Base-by-base conservation (phyloP, 2,797 vertebrate genomes). In the Avahi laniger region DNA sequence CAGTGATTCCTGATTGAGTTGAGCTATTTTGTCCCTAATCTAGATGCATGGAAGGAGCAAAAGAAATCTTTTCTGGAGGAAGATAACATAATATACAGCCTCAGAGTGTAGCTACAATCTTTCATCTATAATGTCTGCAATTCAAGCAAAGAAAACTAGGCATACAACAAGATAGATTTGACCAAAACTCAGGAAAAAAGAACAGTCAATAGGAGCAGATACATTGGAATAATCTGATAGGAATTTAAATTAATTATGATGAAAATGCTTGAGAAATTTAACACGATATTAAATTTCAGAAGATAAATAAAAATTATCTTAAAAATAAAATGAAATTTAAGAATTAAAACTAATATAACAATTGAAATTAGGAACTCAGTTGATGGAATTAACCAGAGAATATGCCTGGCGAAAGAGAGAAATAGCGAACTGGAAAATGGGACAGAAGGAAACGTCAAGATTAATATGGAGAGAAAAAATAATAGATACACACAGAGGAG, bases 281-380 rank as follows among this genome's bases (percentile, higher is more conserved):
- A 48, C 14, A 91, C 48, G 30, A 54, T 13, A 5, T 33, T 80
- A 30, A 33, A 67, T 82, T 91, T 82, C 13, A 63, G 43, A 69
- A 94, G 8, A 75, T 28, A 52, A 88, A 38, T 59, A 15, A 82
- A 57, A 91, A 11, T 61, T 38, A 75, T 46, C 38, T 61, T 24
- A 86, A 82, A 76, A 81, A 75, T 43, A 43, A 92, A 85, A 13
- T 88, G 76, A 92, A 65, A 73, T 48, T 86, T 63, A 38, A 63
- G 2, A 86, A 43, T 18, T 2, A 96, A 91, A 92, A 54, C 1
- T 33, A 59, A 59, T 59, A 13, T 41, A 90, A 38, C 43, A 73
- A 59, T 10, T 7, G 28, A 93, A 80, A 65, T 59, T 50, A 76
- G 70, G 20, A 75, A 57, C 24, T 48, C 35, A 63, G 4, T 65